phyloP scores from a whole-genome alignment of 2,113 vertebrate species.

The Natator depressus region DNA sequence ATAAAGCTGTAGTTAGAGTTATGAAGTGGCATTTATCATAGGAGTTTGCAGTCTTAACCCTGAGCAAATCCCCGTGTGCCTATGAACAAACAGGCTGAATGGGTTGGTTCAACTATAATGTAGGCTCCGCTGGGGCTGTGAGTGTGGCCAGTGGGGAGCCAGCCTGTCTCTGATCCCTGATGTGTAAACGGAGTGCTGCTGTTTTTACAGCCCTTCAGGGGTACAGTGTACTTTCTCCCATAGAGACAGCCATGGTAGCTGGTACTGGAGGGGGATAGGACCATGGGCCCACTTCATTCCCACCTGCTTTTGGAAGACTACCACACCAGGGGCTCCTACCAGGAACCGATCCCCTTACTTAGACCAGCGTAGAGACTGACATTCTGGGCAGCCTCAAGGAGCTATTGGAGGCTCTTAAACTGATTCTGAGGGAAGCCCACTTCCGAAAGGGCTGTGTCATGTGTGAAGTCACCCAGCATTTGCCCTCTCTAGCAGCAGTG shows the following conservation, averaged over 20 bases:
- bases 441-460: neutral
- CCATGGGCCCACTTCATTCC: neutral
- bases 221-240: fast-evolving
- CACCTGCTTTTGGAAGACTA: neutral
- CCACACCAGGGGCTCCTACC: neutral
- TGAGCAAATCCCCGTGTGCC: neutral
- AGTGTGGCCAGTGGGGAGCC: neutral
- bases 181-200: neutral
- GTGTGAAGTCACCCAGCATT: neutral
- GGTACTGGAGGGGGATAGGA: neutral
- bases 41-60: neutral
- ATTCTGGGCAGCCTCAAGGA: neutral
- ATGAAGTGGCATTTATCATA: constrained; percentile 21
- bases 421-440: neutral
- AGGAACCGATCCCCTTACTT: neutral
- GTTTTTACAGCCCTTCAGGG: neutral
- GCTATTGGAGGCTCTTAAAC: neutral
- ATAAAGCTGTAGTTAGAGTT: neutral
- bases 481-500: neutral
- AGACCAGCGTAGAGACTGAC: neutral
- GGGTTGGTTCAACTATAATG: neutral
- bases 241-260: fast-evolving
- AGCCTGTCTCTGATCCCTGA: neutral
- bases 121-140: neutral
- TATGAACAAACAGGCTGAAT: neutral